Evolutionary conservation across 2,888 invertebrate species (phyloP), one percentile per base, ranked within the genome.

Genomic region (Cerastis rubricosa): DNA sequence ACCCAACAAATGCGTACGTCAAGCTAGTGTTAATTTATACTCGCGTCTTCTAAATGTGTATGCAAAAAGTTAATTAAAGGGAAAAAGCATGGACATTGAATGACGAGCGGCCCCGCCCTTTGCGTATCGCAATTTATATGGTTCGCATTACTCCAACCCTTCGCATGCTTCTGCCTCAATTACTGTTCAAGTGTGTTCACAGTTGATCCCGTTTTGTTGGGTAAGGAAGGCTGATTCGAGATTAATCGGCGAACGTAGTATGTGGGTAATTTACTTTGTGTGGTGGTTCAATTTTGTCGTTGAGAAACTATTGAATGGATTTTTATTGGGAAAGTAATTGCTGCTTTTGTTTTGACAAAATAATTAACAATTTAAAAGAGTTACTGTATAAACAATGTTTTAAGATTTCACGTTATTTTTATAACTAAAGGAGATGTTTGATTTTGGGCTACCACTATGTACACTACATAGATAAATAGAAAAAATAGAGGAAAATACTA

Each of bases 41-140:
- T 71, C 80, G 59, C 72, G 65, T 87, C 81, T 74, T 88, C 80
- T 89, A 89, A 87, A 88, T 87, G 86, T 78, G 84, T 81, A 76
- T 85, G 81, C 90, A 92, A 95, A 95, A 95, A 95, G 95, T 94
- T 95, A 95, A 95, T 96, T 94, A 95, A 94, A 94, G 91, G 71
- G 88, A 89, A 89, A 92, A 90, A 91, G 76, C 77, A 84, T 87
- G 88, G 93, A 94, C 94, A 90, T 90, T 94, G 95, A 95, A 92
- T 94, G 95, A 95, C 93, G 93, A 92, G 91, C 74, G 73, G 81
- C 90, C 90, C 89, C 95, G 94, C 96, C 95, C 91, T 90, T 92
- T 91, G 90, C 91, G 92, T 92, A 94, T 95, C 91, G 94, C 94
- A 92, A 95, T 96, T 94, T 94, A 95, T 96, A 92, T 88, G 87